Evolutionary conservation across 2,888 invertebrate species (phyloP).

Genomic region (Dione juno): DNA sequence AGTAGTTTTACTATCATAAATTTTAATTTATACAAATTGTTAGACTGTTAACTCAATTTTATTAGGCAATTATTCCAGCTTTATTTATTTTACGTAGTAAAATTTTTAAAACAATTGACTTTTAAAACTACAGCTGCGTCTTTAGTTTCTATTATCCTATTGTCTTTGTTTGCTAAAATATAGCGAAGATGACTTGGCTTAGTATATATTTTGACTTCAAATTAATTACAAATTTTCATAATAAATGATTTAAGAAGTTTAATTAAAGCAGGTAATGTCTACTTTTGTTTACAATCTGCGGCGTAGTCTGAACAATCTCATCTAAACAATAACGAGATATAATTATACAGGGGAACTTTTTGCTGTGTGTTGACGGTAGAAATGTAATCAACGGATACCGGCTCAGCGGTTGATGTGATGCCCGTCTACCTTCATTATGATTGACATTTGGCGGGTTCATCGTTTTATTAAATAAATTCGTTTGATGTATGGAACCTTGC

Average conservation of each 20-base stretch:
- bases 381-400: slow-evolving; percentile 67
- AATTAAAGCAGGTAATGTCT: slow-evolving; percentile 50
- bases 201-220: slow-evolving; percentile 49
- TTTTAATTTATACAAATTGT: background rate
- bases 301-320: slow-evolving; percentile 47
- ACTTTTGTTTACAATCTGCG: slow-evolving; percentile 48
- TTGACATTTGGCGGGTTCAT: slow-evolving; percentile 62
- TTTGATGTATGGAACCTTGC: slow-evolving; percentile 35
- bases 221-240: slow-evolving; percentile 51
- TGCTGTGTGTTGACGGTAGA: slow-evolving; percentile 58
- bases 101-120: slow-evolving; percentile 26
- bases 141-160: slow-evolving; percentile 38
- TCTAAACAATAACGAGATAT: slow-evolving; percentile 49
- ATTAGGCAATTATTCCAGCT: background rate
- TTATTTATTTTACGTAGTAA: background rate
- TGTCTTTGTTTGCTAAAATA: slow-evolving; percentile 43
- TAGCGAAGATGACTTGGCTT: slow-evolving; percentile 47
- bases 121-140: slow-evolving; percentile 31
- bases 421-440: slow-evolving; percentile 62
- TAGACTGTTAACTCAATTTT: background rate
- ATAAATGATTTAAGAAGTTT: slow-evolving; percentile 51
- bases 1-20: background rate
- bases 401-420: slow-evolving; percentile 43
- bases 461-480: slow-evolving; percentile 65
- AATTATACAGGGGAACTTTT: slow-evolving; percentile 51